phyloP scores from a whole-genome alignment of 1,140 invertebrate species.

The Papilio polytes region DNA sequence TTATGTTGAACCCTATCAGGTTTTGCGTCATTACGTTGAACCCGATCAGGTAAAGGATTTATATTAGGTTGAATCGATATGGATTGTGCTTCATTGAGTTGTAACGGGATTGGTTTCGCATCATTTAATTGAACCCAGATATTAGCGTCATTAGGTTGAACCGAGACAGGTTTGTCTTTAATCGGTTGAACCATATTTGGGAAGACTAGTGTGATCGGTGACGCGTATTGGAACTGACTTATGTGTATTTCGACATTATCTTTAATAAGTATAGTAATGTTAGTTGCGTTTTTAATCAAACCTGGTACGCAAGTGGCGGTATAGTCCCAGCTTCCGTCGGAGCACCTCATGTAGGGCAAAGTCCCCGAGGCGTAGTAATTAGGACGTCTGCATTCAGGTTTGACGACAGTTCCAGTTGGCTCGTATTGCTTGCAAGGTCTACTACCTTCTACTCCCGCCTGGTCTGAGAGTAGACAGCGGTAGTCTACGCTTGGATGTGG shows the following conservation, averaged over 20 bases:
- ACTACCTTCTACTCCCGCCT: neutral
- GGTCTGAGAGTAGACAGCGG: neutral
- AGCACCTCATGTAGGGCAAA: conserved; percentile 11
- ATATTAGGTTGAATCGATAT: neutral
- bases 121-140: neutral
- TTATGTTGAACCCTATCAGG: neutral
- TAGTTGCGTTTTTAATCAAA: conserved; percentile 48
- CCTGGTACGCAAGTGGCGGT: conserved; percentile 17
- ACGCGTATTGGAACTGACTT: conserved; percentile 14
- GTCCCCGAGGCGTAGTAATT: conserved; percentile 8
- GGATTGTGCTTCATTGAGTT: neutral
- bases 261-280: conserved; percentile 46
- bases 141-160: neutral
- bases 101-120: neutral
- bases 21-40: neutral
- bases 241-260: conserved; percentile 41
- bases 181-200: neutral
- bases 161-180: neutral
- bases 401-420: neutral
- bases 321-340: conserved; percentile 20
- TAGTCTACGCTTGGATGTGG: conserved; percentile 12
- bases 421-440: conserved; percentile 9
- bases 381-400: neutral
- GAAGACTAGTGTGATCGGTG: neutral
- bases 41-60: neutral